These are phyloP conservation scores for Rhaphigaster nebulosa DNA, from an alignment of 2,888 invertebrate species.

Conservation along the genomic window DNA sequence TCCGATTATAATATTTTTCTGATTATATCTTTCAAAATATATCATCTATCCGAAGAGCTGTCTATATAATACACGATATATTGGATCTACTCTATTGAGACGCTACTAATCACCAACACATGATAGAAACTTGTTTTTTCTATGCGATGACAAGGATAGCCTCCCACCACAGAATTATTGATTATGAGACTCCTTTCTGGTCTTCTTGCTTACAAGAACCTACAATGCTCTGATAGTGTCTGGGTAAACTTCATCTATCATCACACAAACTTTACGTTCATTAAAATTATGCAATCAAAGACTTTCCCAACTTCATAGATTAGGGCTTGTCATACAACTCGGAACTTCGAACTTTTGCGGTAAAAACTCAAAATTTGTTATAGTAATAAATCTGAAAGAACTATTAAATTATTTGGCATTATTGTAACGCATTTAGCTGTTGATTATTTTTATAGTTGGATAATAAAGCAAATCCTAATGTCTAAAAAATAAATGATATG, in stretches of 20 bases:
- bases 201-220: background rate
- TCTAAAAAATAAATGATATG: too few species aligned
- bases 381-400: background rate
- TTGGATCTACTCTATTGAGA: background rate
- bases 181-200: constrained; percentile 5
- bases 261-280: background rate
- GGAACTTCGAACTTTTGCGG: background rate
- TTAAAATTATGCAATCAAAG: constrained; percentile 7
- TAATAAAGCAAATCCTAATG: too few species aligned
- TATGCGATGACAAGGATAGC: background rate
- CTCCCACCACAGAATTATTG: constrained; percentile 9
- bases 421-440: too few species aligned
- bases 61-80: background rate
- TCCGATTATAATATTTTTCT: too few species aligned
- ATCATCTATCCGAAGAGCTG: background rate
- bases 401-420: background rate
- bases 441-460: too few species aligned
- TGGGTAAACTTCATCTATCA: background rate
- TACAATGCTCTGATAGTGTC: background rate
- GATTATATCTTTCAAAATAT: too few species aligned
- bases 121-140: constrained; percentile 25
- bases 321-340: background rate
- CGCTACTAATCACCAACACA: background rate
- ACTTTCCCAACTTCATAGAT: background rate
- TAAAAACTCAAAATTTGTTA: background rate